Evolutionary conservation across 92 coral and sea anemone species (phyloP), one percentile per base, ranked within the genome.

Genomic region (Actinostola sp.): DNA sequence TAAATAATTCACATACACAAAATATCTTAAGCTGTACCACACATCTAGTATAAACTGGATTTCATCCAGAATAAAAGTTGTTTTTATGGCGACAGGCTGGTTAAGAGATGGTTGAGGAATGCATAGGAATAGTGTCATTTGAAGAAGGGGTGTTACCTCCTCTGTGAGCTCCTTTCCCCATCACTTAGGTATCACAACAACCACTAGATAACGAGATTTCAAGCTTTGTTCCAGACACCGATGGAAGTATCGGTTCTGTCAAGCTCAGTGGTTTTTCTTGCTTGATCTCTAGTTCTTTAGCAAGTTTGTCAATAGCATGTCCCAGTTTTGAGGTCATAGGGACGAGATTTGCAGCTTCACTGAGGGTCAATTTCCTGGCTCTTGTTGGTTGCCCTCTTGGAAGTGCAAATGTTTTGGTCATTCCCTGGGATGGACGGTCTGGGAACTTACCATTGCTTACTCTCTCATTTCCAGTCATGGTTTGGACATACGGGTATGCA

Each of bases 211-310:
- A 3, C 12, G 88, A 70, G 54, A 87, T 81, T 41, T 83, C 85
- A 63, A 91, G 72, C 66, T 91, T 91, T 17, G 92, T 90, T 38
- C 97, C 97, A 4, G 92, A 87, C 2, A 90, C 92, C 14, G 93
- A 63, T 14, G 97, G 97, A 54, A 90, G 60, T 28, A 90, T 15
- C 13, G 89, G 60, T 36, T 87, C 90, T 2, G 87, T 54, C 54
- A 90, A 19, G 24, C 76, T 67, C 20, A 90, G 20, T 42, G 89
- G 81, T 26, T 82, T 76, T 0, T 62, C 86, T 14, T 54, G 68
- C 42, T 83, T 91, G 38, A 58, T 63, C 56, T 88, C 90, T 31
- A 91, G 78, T 41, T 87, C 91, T 60, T 91, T 89, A 6, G 84
- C 54, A 7, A 91, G 88, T 52, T 75, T 87, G 28, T 81, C 73